These are phyloP conservation scores for Patella caerulea DNA, from an alignment of 2,888 invertebrate species.

Conservation along the genomic window DNA sequence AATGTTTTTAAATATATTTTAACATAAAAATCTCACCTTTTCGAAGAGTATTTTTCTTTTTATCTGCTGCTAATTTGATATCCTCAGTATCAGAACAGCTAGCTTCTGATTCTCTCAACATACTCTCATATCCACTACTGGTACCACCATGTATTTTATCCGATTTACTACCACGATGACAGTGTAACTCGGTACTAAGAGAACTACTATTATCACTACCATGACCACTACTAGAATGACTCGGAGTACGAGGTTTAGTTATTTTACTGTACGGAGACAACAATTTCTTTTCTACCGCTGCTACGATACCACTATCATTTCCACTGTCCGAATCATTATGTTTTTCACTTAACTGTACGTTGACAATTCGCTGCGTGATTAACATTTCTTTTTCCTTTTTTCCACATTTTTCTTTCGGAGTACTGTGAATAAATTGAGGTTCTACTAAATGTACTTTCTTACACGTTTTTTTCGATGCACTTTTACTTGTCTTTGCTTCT, in stretches of 20 bases:
- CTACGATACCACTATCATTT: slow-evolving; percentile 68
- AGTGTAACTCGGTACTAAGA: slow-evolving; percentile 57
- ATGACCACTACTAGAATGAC: slow-evolving; percentile 71
- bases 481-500: background rate
- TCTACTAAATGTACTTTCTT: background rate
- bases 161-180: slow-evolving; percentile 58
- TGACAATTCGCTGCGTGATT: background rate
- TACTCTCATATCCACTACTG: slow-evolving; percentile 89
- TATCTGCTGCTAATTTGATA: slow-evolving; percentile 36
- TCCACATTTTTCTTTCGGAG: background rate
- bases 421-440: background rate
- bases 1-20: no score
- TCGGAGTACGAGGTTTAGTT: slow-evolving; percentile 68
- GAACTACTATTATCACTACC: slow-evolving; percentile 70
- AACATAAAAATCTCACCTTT: slow-evolving; percentile 40
- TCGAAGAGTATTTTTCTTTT: slow-evolving; percentile 61
- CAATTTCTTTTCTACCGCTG: slow-evolving; percentile 54
- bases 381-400: slow-evolving; percentile 7
- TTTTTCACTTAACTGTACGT: background rate
- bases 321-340: slow-evolving; percentile 67
- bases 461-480: background rate
- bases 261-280: slow-evolving; percentile 72
- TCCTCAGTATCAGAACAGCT: slow-evolving; percentile 75
- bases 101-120: slow-evolving; percentile 86
- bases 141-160: slow-evolving; percentile 76